phyloP scores from a whole-genome alignment of 2,888 invertebrate genomes.

The Balanococcus diminutus region DNA sequence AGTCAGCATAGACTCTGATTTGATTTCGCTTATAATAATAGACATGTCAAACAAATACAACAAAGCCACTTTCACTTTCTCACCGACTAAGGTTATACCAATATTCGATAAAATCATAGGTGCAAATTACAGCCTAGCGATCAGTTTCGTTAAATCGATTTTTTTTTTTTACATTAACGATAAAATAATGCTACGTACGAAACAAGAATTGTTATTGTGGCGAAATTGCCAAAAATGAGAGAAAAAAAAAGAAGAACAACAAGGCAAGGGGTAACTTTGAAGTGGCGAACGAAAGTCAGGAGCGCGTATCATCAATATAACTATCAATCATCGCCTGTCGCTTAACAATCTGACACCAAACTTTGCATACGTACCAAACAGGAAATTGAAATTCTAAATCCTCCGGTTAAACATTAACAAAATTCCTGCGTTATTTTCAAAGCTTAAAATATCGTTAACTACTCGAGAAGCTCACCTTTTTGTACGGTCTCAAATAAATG shows the following conservation, averaged over 20 bases:
- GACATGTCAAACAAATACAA: constrained; percentile 52
- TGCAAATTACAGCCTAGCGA: not conserved
- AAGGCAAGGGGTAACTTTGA: not conserved
- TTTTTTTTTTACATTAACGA: not conserved
- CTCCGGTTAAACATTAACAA: constrained; percentile 40
- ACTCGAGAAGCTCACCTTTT: not conserved
- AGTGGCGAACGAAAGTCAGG: not conserved
- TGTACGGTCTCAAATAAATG: constrained; percentile 15
- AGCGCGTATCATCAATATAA: constrained; percentile 46
- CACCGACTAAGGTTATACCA: not conserved
- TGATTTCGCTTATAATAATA: constrained; percentile 55
- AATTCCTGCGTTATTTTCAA: constrained; percentile 35
- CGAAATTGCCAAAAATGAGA: not conserved
- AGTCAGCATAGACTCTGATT: constrained; percentile 51
- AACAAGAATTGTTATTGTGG: not conserved
- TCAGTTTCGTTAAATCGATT: no score
- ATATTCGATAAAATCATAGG: not conserved
- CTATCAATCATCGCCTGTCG: constrained; percentile 51
- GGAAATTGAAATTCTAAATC: constrained; percentile 44
- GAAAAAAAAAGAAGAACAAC: not conserved
- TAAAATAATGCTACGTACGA: not conserved
- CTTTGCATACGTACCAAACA: constrained; percentile 47
- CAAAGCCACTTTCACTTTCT: constrained; percentile 21
- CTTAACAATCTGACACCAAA: constrained; percentile 50
- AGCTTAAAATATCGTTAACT: constrained; percentile 36